Percentiles rank a stretch among this genome's conserved stretches.
phyloP scores from a whole-genome alignment of 2,797 vertebrate genomes.

The Miichthys miiuy region DNA sequence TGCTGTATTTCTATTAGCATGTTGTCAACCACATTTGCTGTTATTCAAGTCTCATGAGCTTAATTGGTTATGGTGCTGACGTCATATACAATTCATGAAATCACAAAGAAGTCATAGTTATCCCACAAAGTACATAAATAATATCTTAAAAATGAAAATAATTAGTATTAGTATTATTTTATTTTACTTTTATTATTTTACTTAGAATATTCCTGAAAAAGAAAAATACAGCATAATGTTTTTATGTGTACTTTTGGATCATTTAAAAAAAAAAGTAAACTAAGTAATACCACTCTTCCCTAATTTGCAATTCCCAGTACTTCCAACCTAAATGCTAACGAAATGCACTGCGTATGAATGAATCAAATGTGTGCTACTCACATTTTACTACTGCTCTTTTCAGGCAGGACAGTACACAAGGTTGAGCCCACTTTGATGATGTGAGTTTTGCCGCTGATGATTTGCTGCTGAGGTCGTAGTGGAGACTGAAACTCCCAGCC shows the following conservation, averaged over 20 bases:
- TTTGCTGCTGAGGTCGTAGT: not conserved
- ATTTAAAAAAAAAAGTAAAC: not conserved
- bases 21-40: not conserved
- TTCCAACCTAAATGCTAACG: not conserved
- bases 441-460: slow-evolving; percentile 67
- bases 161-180: too few relatives aligned
- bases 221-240: not conserved
- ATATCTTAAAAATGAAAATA: not conserved
- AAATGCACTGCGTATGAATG: not conserved
- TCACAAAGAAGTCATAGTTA: too few relatives aligned
- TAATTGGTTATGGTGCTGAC: not conserved
- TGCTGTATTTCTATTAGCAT: not conserved
- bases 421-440: slow-evolving; percentile 82
- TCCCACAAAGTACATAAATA: not conserved
- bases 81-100: not conserved
- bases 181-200: too few relatives aligned
- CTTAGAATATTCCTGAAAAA: not conserved
- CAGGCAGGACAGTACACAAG: slow-evolving; percentile 77
- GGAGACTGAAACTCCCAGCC: slow-evolving; percentile 88
- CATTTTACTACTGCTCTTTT: slow-evolving; percentile 78
- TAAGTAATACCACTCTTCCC: not conserved
- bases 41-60: not conserved
- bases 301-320: not conserved
- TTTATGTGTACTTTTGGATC: too few relatives aligned
- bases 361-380: slow-evolving; percentile 61